These are phyloP conservation scores for Varecia variegata DNA, from an alignment of 2,797 vertebrate genomes.

Conservation along the genomic window DNA sequence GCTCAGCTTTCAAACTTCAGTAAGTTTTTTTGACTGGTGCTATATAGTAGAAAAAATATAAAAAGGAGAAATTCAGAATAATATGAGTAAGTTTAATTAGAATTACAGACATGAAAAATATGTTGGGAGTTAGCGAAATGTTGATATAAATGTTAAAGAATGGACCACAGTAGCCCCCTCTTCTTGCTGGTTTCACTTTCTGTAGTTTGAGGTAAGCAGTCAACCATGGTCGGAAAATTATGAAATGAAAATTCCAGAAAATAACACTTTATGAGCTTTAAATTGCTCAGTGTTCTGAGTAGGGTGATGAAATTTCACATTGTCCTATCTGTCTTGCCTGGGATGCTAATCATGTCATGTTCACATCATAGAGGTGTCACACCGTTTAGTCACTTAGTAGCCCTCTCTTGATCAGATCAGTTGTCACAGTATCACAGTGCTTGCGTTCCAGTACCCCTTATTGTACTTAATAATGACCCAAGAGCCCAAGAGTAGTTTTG, in stretches of 20 bases:
- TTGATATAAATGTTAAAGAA: background rate
- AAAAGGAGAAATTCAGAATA: background rate
- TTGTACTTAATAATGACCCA: background rate
- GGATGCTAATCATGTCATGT: background rate
- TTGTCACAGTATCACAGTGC: rapidly evolving
- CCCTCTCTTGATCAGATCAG: background rate
- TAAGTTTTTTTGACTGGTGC: background rate
- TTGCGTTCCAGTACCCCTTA: background rate
- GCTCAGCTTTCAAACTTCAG: background rate
- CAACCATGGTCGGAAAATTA: too few species aligned
- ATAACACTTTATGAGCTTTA: background rate
- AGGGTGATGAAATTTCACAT: too few species aligned
- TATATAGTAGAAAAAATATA: background rate
- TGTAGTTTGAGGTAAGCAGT: background rate
- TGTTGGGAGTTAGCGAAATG: background rate
- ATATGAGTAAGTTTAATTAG: background rate
- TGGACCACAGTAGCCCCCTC: too few species aligned
- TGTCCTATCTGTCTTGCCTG: background rate
- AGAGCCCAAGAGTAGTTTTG: background rate
- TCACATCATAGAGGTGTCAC: rapidly evolving
- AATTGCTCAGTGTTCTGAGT: background rate
- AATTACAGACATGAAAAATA: background rate
- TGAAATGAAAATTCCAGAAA: background rate
- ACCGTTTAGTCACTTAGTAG: background rate
- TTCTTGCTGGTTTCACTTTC: background rate